Percentiles rank a stretch among this genome's conserved stretches.
Evolutionary conservation across 2,113 vertebrate genomes (phyloP).

Genomic region (Zosterops pallidus): DNA sequence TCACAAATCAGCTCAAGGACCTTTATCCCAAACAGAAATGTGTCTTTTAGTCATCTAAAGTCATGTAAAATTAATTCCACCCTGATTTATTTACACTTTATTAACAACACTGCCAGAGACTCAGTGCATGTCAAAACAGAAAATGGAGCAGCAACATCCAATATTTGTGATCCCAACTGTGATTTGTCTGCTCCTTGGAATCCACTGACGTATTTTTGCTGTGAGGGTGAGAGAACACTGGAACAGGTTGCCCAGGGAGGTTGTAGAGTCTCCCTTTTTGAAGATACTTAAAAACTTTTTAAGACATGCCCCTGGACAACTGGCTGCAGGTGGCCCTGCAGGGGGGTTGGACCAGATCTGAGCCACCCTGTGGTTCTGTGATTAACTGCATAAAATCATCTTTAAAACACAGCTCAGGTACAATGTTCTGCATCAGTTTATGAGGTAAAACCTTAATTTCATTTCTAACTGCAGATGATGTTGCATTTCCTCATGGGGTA

Average conservation of each 20-base stretch:
- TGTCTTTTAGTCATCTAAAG: neutral
- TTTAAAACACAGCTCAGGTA: neutral
- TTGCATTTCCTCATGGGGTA: neutral
- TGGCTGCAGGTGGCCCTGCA: neutral
- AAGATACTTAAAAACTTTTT: neutral
- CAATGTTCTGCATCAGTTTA: neutral
- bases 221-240: neutral
- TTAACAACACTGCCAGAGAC: neutral
- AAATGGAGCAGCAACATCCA: neutral
- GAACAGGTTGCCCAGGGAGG: neutral
- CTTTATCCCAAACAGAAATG: neutral
- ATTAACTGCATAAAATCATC: neutral
- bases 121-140: neutral
- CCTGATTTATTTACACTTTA: neutral
- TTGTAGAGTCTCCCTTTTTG: neutral
- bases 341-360: neutral
- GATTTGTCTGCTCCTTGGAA: neutral
- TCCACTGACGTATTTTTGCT: neutral
- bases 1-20: neutral
- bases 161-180: neutral
- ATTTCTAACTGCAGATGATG: neutral
- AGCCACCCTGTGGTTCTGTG: neutral
- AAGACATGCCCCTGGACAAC: neutral
- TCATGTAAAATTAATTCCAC: neutral
- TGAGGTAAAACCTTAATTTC: neutral